Percentiles rank a stretch among this genome's conserved stretches.
phyloP scores from a whole-genome alignment of 1,140 invertebrate species.

The Zaprionus vittiger region DNA sequence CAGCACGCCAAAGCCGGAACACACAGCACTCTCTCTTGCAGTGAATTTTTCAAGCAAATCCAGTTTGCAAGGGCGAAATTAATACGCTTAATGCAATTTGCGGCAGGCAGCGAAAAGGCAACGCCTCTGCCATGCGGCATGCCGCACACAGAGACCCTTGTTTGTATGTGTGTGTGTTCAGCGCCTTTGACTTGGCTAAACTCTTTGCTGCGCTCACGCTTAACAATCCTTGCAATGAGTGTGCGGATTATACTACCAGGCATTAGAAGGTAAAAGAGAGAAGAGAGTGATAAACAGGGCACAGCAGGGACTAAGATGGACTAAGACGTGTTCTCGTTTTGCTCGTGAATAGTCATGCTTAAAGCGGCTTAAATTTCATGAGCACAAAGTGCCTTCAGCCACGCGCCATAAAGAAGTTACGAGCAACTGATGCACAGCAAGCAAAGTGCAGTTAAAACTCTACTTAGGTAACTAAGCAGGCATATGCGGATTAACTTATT shows the following conservation, averaged over 20 bases:
- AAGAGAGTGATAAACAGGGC: neutral
- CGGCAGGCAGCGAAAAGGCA: conserved; percentile 15
- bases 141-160: no score
- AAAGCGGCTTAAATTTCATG: conserved; percentile 37
- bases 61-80: conserved; percentile 56
- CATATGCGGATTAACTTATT: neutral
- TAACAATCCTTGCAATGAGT: conserved; percentile 27
- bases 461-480: neutral
- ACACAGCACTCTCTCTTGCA: neutral
- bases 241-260: conserved; percentile 29
- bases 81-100: conserved; percentile 76
- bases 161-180: conserved; percentile 10
- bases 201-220: conserved; percentile 2
- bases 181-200: conserved; percentile 24
- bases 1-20: neutral
- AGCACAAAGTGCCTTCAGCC: neutral
- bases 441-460: neutral
- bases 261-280: neutral
- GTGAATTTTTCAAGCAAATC: conserved; percentile 22
- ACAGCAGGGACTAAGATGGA: conserved; percentile 3
- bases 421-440: neutral
- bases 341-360: conserved; percentile 10
- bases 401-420: neutral
- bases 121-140: neutral
- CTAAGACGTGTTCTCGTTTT: conserved; percentile 14